Conservation (phyloP, 2,113 vertebrate species). For the Gracilinanus agilis region DNA sequence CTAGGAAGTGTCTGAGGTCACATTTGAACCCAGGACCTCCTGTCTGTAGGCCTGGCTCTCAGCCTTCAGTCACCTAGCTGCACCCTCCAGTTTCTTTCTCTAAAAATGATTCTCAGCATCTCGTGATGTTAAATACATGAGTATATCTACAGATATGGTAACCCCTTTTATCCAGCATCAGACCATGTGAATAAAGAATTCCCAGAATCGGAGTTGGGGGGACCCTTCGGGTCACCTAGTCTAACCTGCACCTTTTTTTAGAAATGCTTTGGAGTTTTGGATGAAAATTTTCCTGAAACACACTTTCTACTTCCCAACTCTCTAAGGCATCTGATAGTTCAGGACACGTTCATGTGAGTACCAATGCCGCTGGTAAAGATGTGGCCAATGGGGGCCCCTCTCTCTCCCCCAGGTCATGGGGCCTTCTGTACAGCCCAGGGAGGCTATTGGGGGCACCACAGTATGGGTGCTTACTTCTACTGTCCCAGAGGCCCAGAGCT, state of each 20-base stretch:
- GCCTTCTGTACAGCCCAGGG: neutral
- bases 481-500: neutral
- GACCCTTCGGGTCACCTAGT: neutral
- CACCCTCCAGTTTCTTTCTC: neutral
- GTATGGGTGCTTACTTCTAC: neutral
- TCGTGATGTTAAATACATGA: neutral
- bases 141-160: neutral
- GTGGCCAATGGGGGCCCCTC: neutral
- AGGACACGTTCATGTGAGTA: too few species aligned
- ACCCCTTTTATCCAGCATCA: neutral
- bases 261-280: neutral
- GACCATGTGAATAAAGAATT: neutral
- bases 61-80: too few species aligned
- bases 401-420: neutral
- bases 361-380: neutral
- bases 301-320: neutral
- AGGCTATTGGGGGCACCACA: neutral
- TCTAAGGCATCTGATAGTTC: too few species aligned
- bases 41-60: too few species aligned
- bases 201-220: neutral
- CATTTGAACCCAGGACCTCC: too few species aligned
- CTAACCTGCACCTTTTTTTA: neutral
- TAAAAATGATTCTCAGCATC: neutral
- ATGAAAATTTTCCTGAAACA: neutral
- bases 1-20: too few species aligned